These are phyloP conservation scores for Aphidius colemani DNA, from an alignment of 2,888 invertebrate genomes.

Conservation along the genomic window DNA sequence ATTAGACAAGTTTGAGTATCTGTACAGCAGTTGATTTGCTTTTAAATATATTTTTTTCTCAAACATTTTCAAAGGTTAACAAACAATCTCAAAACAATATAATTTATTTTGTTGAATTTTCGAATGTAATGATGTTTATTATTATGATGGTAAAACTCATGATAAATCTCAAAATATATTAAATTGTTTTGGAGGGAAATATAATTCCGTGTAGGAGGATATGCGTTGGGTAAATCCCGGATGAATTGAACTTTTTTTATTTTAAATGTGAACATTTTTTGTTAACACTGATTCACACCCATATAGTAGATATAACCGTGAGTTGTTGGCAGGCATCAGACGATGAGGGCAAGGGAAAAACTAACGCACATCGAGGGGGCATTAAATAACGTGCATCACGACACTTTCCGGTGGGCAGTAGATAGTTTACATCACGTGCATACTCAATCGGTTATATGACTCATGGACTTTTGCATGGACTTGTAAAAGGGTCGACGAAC, in stretches of 20 bases:
- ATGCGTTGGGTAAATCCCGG: no score
- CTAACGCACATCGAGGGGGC: conserved; percentile 3
- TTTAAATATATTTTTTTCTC: no score
- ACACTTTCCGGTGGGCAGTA: conserved; percentile 50
- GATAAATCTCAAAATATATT: no score
- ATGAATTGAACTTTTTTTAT: conserved; percentile 3
- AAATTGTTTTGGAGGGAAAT: no score
- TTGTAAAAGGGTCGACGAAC: conserved; percentile 44
- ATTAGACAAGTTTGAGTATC: no score
- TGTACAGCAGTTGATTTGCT: no score
- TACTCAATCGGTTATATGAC: conserved; percentile 44
- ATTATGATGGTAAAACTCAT: no score
- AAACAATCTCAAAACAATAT: no score
- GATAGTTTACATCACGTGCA: conserved; percentile 45
- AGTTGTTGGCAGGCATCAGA: background rate
- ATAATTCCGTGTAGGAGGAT: no score
- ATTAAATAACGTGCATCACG: conserved; percentile 45
- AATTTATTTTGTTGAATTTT: no score
- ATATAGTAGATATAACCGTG: background rate
- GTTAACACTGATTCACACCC: conserved; percentile 7
- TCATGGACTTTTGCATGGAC: conserved; percentile 34
- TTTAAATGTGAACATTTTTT: conserved; percentile 1
- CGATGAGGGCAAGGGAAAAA: conserved; percentile 1
- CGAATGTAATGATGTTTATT: no score
- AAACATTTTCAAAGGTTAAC: no score